A percentile compares a stretch with the other conserved stretches of the same genome.
phyloP scores from a whole-genome alignment of 2,888 invertebrate species.

The Drosophila kuntzei region DNA sequence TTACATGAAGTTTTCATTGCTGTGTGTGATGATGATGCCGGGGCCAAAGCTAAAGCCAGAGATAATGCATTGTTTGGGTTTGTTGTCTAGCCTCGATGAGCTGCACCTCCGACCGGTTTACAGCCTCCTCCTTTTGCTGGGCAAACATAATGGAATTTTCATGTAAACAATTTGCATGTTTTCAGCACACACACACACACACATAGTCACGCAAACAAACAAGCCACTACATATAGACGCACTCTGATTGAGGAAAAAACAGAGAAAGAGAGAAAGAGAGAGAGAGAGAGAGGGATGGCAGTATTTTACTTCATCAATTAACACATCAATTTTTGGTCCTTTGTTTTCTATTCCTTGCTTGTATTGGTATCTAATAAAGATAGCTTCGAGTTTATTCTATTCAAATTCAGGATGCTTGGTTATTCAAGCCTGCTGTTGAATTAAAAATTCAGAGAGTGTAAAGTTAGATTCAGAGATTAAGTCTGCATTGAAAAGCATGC shows the following conservation, averaged over 20 bases:
- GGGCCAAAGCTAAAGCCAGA: slow-evolving; percentile 58
- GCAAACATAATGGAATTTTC: slow-evolving; percentile 77
- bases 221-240: neutral
- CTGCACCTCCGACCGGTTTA: slow-evolving; percentile 48
- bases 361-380: slow-evolving; percentile 52
- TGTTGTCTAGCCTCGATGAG: slow-evolving; percentile 70
- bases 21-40: slow-evolving; percentile 20
- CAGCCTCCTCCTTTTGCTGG: slow-evolving; percentile 50
- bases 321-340: slow-evolving; percentile 59
- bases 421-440: slow-evolving; percentile 2
- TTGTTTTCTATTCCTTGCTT: slow-evolving; percentile 31
- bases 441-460: slow-evolving; percentile 10
- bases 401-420: slow-evolving; percentile 2
- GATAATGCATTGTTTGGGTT: slow-evolving; percentile 70
- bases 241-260: neutral
- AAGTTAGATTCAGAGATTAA: slow-evolving; percentile 1
- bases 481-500: neutral
- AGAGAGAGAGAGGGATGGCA: neutral
- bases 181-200: slow-evolving; percentile 43
- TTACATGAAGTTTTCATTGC: slow-evolving; percentile 64
- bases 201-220: neutral
- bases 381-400: slow-evolving; percentile 16
- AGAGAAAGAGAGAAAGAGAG: neutral
- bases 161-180: slow-evolving; percentile 79
- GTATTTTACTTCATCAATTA: slow-evolving; percentile 65